These are phyloP conservation scores for Lampropteryx suffumata DNA, from an alignment of 2,888 invertebrate genomes.

Conservation along the genomic window DNA sequence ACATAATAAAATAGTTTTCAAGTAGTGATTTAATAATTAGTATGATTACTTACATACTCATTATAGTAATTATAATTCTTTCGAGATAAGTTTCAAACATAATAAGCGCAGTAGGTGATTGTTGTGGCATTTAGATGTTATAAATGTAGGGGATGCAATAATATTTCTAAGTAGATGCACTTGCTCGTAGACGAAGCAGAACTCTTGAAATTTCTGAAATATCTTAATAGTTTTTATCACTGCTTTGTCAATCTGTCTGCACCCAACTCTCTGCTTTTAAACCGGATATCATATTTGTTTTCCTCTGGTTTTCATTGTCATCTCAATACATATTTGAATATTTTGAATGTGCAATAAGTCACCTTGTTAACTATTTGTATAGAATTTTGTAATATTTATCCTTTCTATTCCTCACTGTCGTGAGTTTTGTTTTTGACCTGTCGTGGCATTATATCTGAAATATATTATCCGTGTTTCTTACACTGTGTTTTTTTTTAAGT, in stretches of 20 bases:
- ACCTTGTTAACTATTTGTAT: conserved; percentile 81
- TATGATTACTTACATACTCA: conserved; percentile 2
- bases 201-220: conserved; percentile 2
- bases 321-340: conserved; percentile 1
- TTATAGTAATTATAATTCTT: conserved; percentile 4
- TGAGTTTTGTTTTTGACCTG: conserved; percentile 79
- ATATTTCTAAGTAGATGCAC: conserved; percentile 79
- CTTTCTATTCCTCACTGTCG: conserved; percentile 71
- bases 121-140: conserved; percentile 60
- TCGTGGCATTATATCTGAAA: conserved; percentile 80
- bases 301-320: background rate
- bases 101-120: conserved; percentile 38
- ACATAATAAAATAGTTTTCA: conserved; percentile 9
- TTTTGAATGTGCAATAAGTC: conserved; percentile 20
- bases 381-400: conserved; percentile 75
- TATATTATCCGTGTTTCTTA: conserved; percentile 82
- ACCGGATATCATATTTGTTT: background rate
- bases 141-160: conserved; percentile 74
- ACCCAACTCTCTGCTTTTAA: background rate
- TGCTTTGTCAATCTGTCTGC: background rate
- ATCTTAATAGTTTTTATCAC: background rate
- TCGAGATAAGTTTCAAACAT: conserved; percentile 4
- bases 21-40: conserved; percentile 8
- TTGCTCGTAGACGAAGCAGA: conserved; percentile 49
- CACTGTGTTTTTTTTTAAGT: conserved; percentile 2